Evolutionary conservation across 2,888 invertebrate genomes (phyloP).

Genomic region (Dendrolimus houi): DNA sequence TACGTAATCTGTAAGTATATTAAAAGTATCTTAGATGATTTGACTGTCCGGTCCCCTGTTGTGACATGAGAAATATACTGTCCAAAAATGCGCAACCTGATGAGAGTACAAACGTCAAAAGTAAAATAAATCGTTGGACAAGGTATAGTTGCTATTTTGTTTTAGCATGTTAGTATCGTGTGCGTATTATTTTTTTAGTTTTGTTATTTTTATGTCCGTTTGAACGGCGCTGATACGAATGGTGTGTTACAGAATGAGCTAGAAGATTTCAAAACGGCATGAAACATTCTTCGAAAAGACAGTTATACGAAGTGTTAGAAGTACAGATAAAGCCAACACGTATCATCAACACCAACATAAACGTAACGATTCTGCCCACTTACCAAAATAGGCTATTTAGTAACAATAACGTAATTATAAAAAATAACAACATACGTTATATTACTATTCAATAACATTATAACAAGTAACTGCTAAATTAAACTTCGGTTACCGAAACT

Average conservation of each 20-base stretch:
- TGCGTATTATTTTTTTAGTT: no score
- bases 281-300: constrained; percentile 33
- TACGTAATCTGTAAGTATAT: no score
- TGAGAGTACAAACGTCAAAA: no score
- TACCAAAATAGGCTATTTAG: constrained; percentile 53
- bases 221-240: constrained; percentile 24
- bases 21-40: no score
- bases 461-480: constrained; percentile 64
- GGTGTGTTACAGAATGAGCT: constrained; percentile 28
- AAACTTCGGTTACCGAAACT: constrained; percentile 66
- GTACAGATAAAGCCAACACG: constrained; percentile 65
- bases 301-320: constrained; percentile 40
- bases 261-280: constrained; percentile 34
- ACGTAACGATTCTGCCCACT: constrained; percentile 40
- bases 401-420: constrained; percentile 41
- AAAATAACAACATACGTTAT: constrained; percentile 53
- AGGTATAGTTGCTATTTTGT: no score
- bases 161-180: no score
- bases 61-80: no score
- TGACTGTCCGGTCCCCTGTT: no score
- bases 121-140: no score
- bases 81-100: no score
- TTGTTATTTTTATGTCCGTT: no score
- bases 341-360: constrained; percentile 48
- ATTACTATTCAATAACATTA: constrained; percentile 48